Evolutionary conservation across 2,113 vertebrate species (phyloP), one percentile per base, ranked within the genome.

Genomic region (Circaetus gallicus): DNA sequence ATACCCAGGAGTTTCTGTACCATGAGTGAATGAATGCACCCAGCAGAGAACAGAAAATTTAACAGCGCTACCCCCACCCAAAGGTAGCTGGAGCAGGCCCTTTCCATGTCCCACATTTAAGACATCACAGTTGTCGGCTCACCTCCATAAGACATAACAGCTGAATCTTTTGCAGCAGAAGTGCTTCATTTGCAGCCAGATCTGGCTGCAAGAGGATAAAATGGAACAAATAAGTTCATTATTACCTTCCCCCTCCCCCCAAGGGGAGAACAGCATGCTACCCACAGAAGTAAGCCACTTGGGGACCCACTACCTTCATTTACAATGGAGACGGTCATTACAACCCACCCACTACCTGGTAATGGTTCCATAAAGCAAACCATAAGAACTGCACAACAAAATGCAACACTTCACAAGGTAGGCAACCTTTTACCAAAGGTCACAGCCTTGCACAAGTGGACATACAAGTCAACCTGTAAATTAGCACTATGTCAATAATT

Each of bases 121-220:
- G 58, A 21, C 34, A 9, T 0, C 32, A 9, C 69, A 16, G 10
- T 7, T 38, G 38, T 32, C 15, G 4, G n/a, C 97, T 98, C 87
- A 99, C 99, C 99, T 99, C 99, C 99, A 99, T 99, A 36, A 99
- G 98, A 92, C 99, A 99, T 9, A 99, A 52, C 59, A 99, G 98
- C 94, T 99, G 99, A 83, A 99, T 99, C 94, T 99, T 99, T 96
- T 99, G 98, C 98, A 99, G 99, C 38, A 99, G 98, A 69, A 99
- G 99, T 0, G 98, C 76, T 90, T 99, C 99, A 1, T 99, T 99
- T 14, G 99, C 98, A 31, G 99, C 99, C 8, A 99, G 98, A 56
- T 99, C 99, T 3, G 99, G 99, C 99, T 99, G 93, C 10, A 50
- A 86, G 47, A 52, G n/a, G 28, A 53, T 8, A 62, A 4, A 86